Conservation (phyloP, 1,140 invertebrate genomes). For the Scaptomyza hsui region DNA sequence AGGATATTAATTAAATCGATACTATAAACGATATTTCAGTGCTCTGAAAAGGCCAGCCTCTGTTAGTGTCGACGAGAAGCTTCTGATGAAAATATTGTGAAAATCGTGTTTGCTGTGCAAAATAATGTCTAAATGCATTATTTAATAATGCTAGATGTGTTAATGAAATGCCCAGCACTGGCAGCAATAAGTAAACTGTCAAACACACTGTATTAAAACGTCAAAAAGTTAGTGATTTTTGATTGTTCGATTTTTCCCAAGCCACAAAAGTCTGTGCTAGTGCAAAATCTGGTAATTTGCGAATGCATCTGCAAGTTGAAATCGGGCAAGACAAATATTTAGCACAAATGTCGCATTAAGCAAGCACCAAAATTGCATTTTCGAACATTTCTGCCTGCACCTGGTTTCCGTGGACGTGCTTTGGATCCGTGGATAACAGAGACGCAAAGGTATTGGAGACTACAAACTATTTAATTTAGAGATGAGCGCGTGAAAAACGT, state of each 20-base stretch:
- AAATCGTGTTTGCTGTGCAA: constrained; percentile 40
- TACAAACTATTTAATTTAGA: constrained; percentile 27
- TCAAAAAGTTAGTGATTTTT: constrained; percentile 13
- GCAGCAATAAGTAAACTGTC: constrained; percentile 8
- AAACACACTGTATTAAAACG: constrained; percentile 2
- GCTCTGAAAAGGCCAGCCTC: constrained; percentile 29
- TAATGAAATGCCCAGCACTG: constrained; percentile 11
- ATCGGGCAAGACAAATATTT: constrained; percentile 49
- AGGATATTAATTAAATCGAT: constrained; percentile 1
- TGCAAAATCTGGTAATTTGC: constrained; percentile 34
- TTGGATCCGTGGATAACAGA: constrained; percentile 81
- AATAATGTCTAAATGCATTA: constrained; percentile 21
- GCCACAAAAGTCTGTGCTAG: constrained; percentile 19
- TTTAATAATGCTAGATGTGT: constrained; percentile 40
- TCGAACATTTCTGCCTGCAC: constrained; percentile 80
- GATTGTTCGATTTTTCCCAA: constrained; percentile 50
- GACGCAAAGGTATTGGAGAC: constrained; percentile 76
- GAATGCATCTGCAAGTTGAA: constrained; percentile 13
- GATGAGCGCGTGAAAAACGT: constrained; percentile 25
- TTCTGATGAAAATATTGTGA: constrained; percentile 52
- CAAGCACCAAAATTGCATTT: constrained; percentile 82
- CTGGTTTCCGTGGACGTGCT: constrained; percentile 81
- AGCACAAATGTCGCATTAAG: constrained; percentile 63
- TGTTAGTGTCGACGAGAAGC: constrained; percentile 30
- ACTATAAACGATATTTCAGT: constrained; percentile 1